Evolutionary conservation across 2,888 invertebrate genomes (phyloP).

Genomic region (Cataglyphis altisquamis): DNA sequence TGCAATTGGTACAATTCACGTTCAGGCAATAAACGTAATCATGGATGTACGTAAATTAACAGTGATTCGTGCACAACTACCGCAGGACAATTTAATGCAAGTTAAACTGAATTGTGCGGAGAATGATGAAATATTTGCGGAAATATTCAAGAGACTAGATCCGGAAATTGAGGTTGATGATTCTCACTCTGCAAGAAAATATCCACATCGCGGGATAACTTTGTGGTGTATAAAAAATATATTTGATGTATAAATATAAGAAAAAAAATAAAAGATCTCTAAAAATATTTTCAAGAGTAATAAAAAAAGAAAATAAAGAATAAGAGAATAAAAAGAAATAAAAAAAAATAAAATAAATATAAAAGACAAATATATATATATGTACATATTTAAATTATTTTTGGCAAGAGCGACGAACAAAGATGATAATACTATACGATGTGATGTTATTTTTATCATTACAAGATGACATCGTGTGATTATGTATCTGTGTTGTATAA

Average conservation of each 20-base stretch:
- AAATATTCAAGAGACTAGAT: slow-evolving; percentile 16
- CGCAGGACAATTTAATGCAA: slow-evolving; percentile 17
- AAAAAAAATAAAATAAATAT: background rate
- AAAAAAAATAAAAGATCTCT: background rate
- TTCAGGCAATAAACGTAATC: background rate
- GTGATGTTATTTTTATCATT: slow-evolving; percentile 28
- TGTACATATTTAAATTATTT: slow-evolving; percentile 25
- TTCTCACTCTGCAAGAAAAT: slow-evolving; percentile 4
- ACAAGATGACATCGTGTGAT: background rate
- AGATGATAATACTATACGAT: background rate
- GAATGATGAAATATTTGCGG: background rate
- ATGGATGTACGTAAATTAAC: slow-evolving; percentile 38
- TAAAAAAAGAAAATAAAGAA: background rate
- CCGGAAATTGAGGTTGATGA: slow-evolving; percentile 5
- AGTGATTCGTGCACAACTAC: slow-evolving; percentile 16
- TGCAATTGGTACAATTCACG: slow-evolving; percentile 6
- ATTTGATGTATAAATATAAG: background rate
- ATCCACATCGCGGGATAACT: background rate
- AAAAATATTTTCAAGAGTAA: background rate
- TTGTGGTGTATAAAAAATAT: slow-evolving; percentile 28
- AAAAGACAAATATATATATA: background rate
- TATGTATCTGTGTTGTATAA: slow-evolving; percentile 2
- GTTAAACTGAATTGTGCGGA: background rate
- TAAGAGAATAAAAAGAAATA: background rate
- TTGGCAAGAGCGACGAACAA: background rate